These are phyloP conservation scores for Setipinna tenuifilis DNA, from an alignment of 2,797 vertebrate species.

Conservation along the genomic window DNA sequence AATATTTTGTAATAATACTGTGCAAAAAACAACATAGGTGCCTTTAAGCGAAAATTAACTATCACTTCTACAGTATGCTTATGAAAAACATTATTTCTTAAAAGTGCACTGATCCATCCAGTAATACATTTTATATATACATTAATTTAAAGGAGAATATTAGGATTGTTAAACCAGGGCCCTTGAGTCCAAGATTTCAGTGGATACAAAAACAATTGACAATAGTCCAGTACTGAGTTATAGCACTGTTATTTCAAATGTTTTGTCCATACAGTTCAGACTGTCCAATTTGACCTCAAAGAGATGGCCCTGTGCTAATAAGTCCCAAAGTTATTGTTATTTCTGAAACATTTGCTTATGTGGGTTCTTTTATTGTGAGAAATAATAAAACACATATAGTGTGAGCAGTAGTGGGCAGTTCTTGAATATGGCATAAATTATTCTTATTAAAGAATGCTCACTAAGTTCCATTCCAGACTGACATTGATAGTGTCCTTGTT, in stretches of 20 bases:
- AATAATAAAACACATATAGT: not conserved
- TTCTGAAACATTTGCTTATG: not conserved
- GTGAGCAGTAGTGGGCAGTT: not conserved
- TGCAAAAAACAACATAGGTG: constrained; percentile 21
- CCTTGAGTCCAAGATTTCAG: no score
- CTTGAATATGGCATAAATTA: not conserved
- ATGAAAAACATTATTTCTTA: not conserved
- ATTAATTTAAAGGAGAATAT: not conserved
- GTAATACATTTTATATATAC: constrained; percentile 11
- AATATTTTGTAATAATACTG: constrained; percentile 1
- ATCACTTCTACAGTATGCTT: not conserved
- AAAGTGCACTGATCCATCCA: constrained; percentile 11
- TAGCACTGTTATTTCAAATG: no score
- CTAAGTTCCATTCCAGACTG: not conserved
- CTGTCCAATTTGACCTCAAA: no score
- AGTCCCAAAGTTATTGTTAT: no score
- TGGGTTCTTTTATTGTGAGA: not conserved
- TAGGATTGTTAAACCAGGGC: no score
- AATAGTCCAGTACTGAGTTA: constrained; percentile 11
- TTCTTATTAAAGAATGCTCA: not conserved
- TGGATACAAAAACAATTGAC: constrained; percentile 8
- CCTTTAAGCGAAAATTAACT: not conserved
- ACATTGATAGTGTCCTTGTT: not conserved
- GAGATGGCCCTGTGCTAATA: no score
- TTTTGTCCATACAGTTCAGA: no score